These are phyloP conservation scores for Pogonophryne albipinna DNA, from an alignment of 2,797 vertebrate species.

Conservation along the genomic window DNA sequence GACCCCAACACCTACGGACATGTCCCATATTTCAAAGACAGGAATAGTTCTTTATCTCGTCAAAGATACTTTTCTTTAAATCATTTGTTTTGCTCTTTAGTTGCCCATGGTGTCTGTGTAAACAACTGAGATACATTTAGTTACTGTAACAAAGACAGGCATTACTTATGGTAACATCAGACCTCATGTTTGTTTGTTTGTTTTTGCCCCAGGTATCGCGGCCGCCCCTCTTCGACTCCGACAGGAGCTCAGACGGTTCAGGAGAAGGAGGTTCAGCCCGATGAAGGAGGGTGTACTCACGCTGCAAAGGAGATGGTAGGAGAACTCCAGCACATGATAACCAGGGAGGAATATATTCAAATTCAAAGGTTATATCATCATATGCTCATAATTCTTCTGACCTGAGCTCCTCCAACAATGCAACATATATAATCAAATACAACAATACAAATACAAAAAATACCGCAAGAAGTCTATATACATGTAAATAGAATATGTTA, in stretches of 20 bases:
- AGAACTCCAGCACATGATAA: neutral
- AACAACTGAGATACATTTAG: constrained; percentile 47
- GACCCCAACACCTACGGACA: too few relatives aligned
- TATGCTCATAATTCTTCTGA: too few relatives aligned
- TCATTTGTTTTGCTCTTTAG: constrained; percentile 15
- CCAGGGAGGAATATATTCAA: too few relatives aligned
- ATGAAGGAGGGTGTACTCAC: constrained; percentile 89
- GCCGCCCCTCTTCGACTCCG: constrained; percentile 70
- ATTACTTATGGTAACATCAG: too few relatives aligned
- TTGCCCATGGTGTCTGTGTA: constrained; percentile 38
- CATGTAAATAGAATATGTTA: too few relatives aligned
- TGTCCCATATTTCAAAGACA: constrained; percentile 32
- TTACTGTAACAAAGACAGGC: constrained; percentile 38
- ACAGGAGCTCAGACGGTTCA: neutral
- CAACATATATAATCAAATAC: too few relatives aligned
- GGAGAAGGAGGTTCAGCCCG: constrained; percentile 70
- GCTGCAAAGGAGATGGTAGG: constrained; percentile 84
- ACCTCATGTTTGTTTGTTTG: too few relatives aligned
- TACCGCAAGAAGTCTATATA: too few relatives aligned
- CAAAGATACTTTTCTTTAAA: constrained; percentile 9
- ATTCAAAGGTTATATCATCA: too few relatives aligned
- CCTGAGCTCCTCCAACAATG: too few relatives aligned
- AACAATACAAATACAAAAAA: too few relatives aligned
- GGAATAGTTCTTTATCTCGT: constrained; percentile 32
- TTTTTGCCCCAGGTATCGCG: constrained; percentile 72